These are phyloP conservation scores for Novumbra hubbsi DNA, from an alignment of 2,797 vertebrate species.

Conservation along the genomic window DNA sequence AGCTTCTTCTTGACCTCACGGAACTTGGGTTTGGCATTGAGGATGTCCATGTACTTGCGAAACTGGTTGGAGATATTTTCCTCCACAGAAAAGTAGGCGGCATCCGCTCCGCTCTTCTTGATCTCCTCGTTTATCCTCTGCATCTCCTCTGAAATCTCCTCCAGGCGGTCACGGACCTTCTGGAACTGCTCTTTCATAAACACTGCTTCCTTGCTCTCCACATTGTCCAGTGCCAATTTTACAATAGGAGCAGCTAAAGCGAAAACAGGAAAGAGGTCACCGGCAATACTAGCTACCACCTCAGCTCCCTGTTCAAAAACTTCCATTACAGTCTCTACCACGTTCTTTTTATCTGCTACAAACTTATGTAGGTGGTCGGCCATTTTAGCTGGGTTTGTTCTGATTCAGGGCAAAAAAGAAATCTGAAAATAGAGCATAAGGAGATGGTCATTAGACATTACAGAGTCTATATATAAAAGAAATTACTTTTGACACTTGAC, in stretches of 20 bases:
- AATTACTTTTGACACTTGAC: neutral
- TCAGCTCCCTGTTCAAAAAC: slow-evolving; percentile 77
- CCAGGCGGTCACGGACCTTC: slow-evolving; percentile 74
- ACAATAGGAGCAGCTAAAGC: slow-evolving; percentile 75
- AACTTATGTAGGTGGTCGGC: slow-evolving; percentile 63
- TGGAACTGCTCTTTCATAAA: slow-evolving; percentile 82
- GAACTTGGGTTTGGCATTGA: slow-evolving; percentile 73
- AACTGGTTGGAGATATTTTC: slow-evolving; percentile 81
- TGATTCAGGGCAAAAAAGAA: neutral
- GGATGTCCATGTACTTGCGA: slow-evolving; percentile 81
- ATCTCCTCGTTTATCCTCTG: slow-evolving; percentile 73
- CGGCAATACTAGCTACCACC: slow-evolving; percentile 70
- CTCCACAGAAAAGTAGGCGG: slow-evolving; percentile 72
- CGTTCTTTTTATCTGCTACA: slow-evolving; percentile 68
- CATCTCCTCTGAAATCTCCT: slow-evolving; percentile 72
- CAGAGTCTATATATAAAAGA: neutral
- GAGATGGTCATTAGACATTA: neutral
- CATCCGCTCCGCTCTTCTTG: slow-evolving; percentile 70
- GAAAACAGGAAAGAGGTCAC: slow-evolving; percentile 78
- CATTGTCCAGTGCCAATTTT: slow-evolving; percentile 73
- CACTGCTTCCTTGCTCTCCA: slow-evolving; percentile 74
- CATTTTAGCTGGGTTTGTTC: slow-evolving; percentile 49
- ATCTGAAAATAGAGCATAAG: slow-evolving; percentile 7
- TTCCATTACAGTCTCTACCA: slow-evolving; percentile 76
- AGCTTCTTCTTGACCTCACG: slow-evolving; percentile 74